Evolutionary conservation across 2,888 invertebrate genomes (phyloP).

Genomic region (Lithophane socia): DNA sequence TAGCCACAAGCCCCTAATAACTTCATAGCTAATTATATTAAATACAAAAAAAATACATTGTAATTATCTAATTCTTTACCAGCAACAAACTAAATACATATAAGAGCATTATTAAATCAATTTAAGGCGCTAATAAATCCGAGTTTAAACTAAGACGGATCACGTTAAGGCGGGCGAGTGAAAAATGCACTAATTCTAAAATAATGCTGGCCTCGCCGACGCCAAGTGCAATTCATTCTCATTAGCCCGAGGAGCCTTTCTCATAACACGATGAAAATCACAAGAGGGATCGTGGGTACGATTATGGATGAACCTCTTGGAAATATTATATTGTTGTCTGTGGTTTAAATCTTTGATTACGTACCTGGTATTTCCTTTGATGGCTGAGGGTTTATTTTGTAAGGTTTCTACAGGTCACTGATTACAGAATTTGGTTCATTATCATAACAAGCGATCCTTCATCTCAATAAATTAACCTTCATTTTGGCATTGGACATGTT

Average conservation of each 20-base stretch:
- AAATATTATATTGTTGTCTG: constrained; percentile 50
- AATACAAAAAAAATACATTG: background rate
- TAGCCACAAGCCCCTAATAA: background rate
- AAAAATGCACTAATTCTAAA: constrained; percentile 87
- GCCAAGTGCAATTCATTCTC: constrained; percentile 86
- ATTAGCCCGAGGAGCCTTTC: constrained; percentile 83
- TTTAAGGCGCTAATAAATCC: constrained; percentile 78
- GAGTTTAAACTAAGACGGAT: constrained; percentile 83
- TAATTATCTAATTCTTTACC: constrained; percentile 3
- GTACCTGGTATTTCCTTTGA: constrained; percentile 39
- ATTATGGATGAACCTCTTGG: constrained; percentile 50
- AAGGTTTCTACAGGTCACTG: constrained; percentile 11
- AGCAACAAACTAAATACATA: constrained; percentile 16
- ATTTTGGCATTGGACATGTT: background rate
- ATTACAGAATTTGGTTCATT: constrained; percentile 8
- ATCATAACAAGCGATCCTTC: constrained; percentile 1
- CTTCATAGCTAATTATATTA: background rate
- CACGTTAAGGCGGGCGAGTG: constrained; percentile 79
- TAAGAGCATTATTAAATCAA: constrained; percentile 72
- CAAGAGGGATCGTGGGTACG: constrained; percentile 61
- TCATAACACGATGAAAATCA: constrained; percentile 82
- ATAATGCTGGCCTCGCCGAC: constrained; percentile 77
- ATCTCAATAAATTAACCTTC: background rate
- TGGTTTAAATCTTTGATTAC: constrained; percentile 26
- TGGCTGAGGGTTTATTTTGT: constrained; percentile 11